Base-by-base conservation (phyloP, 1,140 invertebrate species). In the Aphelinus atriplicis region DNA sequence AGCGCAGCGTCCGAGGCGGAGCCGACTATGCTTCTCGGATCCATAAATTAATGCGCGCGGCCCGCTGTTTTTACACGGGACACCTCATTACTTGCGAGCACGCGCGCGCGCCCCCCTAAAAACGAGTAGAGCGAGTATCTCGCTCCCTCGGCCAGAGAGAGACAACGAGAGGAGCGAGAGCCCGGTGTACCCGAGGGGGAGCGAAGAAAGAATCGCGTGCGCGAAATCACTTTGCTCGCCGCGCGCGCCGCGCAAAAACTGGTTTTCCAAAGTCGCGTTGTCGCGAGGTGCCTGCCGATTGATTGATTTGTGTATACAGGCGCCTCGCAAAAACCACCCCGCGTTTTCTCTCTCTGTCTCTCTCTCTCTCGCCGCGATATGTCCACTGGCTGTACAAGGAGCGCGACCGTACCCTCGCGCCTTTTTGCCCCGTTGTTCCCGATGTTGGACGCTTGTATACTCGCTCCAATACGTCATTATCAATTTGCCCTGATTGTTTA, bases 271-370 rank as follows among this genome's bases (percentile, higher is more conserved):
- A 26, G 47, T 68, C 65, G 65, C 63, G 55, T 10, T 60, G 10
- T 58, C 56, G 65, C 47, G 10, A 50, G 5, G 9, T 56, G 42
- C 57, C 7, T 9, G 7, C 1, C 58, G 58, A 70, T 70, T 70
- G 73, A 75, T 70, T 75, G 73, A 75, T 75, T 75, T 75, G 73
- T 75, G 26, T 26, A 26, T 26, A 57, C 46, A 70, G 43, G 66
- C 6, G 60, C 46, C 58, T 53, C 9, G 57, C 9, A 60, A 60
- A 42, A 60, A 60, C 46, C 10, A 26, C 9, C 3, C 26, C 45
- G 51, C 42, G 60, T 6, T 3, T n/a, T 2, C 7, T 71, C 10
- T 55, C 10, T 63, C 7, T 42, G 53, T n/a, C 43, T 62, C 47
- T 63, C 26, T 26, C 26, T 26, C 26, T 26, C 26, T 26, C 26